These are phyloP conservation scores for Phylloscopus collybita DNA, from an alignment of 2,797 vertebrate genomes.

Conservation along the genomic window DNA sequence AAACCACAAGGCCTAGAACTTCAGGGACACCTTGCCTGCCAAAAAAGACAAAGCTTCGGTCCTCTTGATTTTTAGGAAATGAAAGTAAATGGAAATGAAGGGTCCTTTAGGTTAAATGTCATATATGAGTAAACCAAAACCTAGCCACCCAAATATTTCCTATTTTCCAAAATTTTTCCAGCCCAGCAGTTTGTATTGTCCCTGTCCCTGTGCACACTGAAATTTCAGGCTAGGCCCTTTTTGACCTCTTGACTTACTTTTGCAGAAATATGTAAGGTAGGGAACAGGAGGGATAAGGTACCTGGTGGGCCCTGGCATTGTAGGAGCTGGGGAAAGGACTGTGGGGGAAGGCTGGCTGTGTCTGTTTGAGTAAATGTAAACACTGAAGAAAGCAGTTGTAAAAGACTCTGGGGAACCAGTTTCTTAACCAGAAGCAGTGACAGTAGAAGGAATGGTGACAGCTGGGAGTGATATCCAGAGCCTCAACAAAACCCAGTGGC, in stretches of 20 bases:
- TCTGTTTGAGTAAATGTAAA: neutral
- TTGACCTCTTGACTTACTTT: neutral
- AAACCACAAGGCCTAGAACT: neutral
- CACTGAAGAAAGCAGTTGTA: neutral
- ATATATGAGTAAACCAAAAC: neutral
- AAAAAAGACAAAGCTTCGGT: neutral
- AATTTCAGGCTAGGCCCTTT: neutral
- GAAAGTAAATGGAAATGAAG: neutral
- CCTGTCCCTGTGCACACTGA: fast-evolving
- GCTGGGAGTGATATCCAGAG: neutral
- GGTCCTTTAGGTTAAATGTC: neutral
- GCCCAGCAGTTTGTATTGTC: neutral
- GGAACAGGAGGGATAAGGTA: neutral
- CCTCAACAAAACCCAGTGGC: neutral
- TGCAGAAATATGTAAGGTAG: neutral
- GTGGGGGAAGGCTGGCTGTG: neutral
- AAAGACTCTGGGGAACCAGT: neutral
- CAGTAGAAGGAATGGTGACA: neutral
- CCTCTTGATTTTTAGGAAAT: neutral
- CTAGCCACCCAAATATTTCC: neutral
- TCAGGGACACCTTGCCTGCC: neutral
- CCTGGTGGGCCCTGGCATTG: no score
- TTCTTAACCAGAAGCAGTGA: neutral
- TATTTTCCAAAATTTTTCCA: neutral
- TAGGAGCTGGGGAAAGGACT: neutral